A percentile compares a stretch with the other conserved stretches of the same genome.
Conservation (phyloP, 1,140 invertebrate species). For the Ericerus pela region DNA sequence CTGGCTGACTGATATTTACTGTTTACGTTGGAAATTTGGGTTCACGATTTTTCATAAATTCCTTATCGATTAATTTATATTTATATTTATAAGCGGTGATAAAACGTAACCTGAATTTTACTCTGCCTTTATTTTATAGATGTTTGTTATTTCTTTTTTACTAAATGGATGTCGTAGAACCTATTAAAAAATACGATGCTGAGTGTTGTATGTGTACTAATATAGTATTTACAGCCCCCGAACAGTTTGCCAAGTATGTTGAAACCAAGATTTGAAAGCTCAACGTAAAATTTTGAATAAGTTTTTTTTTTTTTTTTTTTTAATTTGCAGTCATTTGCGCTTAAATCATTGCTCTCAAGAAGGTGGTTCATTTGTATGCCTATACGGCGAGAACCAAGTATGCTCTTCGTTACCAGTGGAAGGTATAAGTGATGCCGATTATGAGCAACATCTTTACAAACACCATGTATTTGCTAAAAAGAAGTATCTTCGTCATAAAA, state of each 20-base stretch:
- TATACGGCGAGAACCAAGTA: conserved; percentile 75
- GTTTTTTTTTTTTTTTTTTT: conserved; percentile 4
- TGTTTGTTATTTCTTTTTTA: too few species aligned
- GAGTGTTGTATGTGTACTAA: background rate
- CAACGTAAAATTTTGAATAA: too few species aligned
- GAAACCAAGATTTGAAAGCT: background rate
- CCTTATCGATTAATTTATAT: too few species aligned
- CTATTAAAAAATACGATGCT: background rate
- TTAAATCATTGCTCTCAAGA: conserved; percentile 70
- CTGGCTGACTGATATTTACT: too few species aligned
- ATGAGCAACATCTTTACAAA: conserved; percentile 68
- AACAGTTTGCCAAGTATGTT: background rate
- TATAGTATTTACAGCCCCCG: background rate
- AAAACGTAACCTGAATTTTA: too few species aligned
- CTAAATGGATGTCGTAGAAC: conserved; percentile 1
- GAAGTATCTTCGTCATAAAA: background rate
- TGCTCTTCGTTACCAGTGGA: conserved; percentile 73
- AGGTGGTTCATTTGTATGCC: conserved; percentile 75
- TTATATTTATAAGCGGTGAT: too few species aligned
- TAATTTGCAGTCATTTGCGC: conserved; percentile 51
- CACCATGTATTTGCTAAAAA: conserved; percentile 40
- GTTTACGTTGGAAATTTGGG: too few species aligned
- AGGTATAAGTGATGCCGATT: conserved; percentile 75
- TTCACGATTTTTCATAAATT: too few species aligned
- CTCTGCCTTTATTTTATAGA: too few species aligned